A percentile compares a stretch with the other conserved stretches of the same genome.
Evolutionary conservation across 2,888 invertebrate species (phyloP).

Genomic region (Strigamia crassipes): DNA sequence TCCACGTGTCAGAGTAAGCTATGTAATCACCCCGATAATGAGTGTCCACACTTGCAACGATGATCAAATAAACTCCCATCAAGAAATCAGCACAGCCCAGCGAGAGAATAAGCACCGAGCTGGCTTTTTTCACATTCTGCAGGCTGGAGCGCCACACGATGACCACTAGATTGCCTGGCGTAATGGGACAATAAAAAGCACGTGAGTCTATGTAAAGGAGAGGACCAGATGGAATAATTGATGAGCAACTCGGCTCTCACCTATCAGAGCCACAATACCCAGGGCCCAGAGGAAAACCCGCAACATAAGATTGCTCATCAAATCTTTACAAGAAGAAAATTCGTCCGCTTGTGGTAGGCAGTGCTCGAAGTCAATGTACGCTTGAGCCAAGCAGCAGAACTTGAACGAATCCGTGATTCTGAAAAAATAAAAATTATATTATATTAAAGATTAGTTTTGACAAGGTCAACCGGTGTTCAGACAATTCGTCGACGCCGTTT

Average conservation of each 20-base stretch:
- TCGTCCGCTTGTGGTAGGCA: constrained; percentile 54
- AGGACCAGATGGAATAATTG: constrained; percentile 29
- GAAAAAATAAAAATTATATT: neutral
- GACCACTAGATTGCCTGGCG: constrained; percentile 53
- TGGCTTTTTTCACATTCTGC: constrained; percentile 54
- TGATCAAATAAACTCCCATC: constrained; percentile 56
- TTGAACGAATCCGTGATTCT: constrained; percentile 53
- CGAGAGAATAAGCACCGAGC: constrained; percentile 56
- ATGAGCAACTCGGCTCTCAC: constrained; percentile 43
- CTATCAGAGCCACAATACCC: constrained; percentile 53
- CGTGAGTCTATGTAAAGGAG: neutral
- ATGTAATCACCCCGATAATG: constrained; percentile 54
- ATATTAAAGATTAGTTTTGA: neutral
- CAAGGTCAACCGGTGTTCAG: no score
- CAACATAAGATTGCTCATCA: constrained; percentile 54
- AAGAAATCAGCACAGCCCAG: constrained; percentile 55
- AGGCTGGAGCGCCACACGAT: constrained; percentile 54
- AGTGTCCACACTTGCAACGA: constrained; percentile 55
- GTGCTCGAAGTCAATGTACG: constrained; percentile 52
- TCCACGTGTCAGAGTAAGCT: constrained; percentile 54
- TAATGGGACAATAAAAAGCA: constrained; percentile 30
- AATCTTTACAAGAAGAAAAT: constrained; percentile 56
- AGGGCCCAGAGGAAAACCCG: constrained; percentile 54
- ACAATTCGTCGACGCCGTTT: no score
- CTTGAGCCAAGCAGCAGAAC: constrained; percentile 54